Percentiles rank a stretch among this genome's conserved stretches.
phyloP scores from a whole-genome alignment of 2,888 invertebrate species.

The Cantharis lateralis region DNA sequence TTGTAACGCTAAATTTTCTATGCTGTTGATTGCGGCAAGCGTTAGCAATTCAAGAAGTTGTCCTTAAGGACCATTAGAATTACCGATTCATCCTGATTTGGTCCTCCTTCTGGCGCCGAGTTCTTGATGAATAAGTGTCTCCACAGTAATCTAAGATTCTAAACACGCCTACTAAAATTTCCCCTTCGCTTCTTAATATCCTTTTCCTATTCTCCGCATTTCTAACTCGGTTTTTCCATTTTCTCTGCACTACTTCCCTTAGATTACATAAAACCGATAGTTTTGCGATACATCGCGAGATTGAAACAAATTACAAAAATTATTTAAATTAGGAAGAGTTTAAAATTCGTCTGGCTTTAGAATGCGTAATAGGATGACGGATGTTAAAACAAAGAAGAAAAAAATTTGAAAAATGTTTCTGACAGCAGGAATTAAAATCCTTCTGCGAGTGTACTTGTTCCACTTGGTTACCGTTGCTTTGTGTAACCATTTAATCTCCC shows the following conservation, averaged over 20 bases:
- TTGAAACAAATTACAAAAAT: slow-evolving; percentile 7
- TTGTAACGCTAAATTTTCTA: neutral
- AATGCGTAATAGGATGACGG: neutral
- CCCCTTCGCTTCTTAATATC: slow-evolving; percentile 26
- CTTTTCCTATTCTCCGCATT: slow-evolving; percentile 9
- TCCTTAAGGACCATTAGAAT: slow-evolving; percentile 22
- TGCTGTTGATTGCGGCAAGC: slow-evolving; percentile 19
- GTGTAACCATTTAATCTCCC: slow-evolving; percentile 33
- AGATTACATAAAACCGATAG: slow-evolving; percentile 6
- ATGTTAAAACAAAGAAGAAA: neutral
- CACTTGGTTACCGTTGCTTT: slow-evolving; percentile 33
- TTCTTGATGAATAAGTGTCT: slow-evolving; percentile 31
- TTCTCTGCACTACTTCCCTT: neutral
- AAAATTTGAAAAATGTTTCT: slow-evolving; percentile 20
- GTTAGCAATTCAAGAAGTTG: slow-evolving; percentile 18
- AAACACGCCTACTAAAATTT: slow-evolving; percentile 28
- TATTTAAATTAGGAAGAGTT: neutral
- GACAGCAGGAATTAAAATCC: slow-evolving; percentile 29
- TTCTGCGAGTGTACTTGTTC: slow-evolving; percentile 28
- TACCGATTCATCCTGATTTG: slow-evolving; percentile 27
- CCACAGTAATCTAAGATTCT: slow-evolving; percentile 31
- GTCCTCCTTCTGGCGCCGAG: slow-evolving; percentile 24
- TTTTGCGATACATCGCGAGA: slow-evolving; percentile 8
- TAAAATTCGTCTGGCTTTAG: neutral
- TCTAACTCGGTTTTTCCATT: slow-evolving; percentile 4